phyloP scores from a whole-genome alignment of 2,888 invertebrate species.

The Horisme vitalbata region DNA sequence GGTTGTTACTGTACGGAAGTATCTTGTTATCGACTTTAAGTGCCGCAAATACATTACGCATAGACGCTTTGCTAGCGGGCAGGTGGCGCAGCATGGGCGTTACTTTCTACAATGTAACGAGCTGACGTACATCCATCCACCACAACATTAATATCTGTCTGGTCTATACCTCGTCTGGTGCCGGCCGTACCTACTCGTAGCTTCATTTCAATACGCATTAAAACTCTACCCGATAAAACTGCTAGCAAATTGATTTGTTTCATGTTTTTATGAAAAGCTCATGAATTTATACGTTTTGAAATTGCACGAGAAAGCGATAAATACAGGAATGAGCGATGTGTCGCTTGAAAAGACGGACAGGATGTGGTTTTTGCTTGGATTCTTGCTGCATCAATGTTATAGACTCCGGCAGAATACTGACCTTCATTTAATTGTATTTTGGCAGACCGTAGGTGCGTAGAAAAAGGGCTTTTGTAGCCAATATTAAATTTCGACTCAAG shows the following conservation, averaged over 20 bases:
- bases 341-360: slow-evolving; percentile 21
- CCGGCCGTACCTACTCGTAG: slow-evolving; percentile 28
- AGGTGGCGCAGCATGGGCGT: slow-evolving; percentile 36
- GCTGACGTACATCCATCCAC: slow-evolving; percentile 43
- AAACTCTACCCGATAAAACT: slow-evolving; percentile 19
- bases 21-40: background rate
- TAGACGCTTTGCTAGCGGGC: background rate
- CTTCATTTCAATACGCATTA: slow-evolving; percentile 30
- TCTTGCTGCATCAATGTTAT: slow-evolving; percentile 16
- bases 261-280: slow-evolving; percentile 29
- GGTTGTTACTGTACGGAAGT: too few relatives aligned
- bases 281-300: slow-evolving; percentile 31
- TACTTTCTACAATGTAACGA: slow-evolving; percentile 50
- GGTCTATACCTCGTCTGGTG: slow-evolving; percentile 33
- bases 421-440: background rate
- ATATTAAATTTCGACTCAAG: too few relatives aligned
- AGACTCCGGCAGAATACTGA: background rate
- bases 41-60: background rate
- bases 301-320: slow-evolving; percentile 26
- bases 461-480: background rate
- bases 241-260: slow-evolving; percentile 38
- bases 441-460: background rate
- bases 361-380: slow-evolving; percentile 27
- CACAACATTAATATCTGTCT: slow-evolving; percentile 51
- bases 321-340: slow-evolving; percentile 23